Evolutionary conservation across 2,888 invertebrate species (phyloP).

Genomic region (Troides oblongomaculatus): DNA sequence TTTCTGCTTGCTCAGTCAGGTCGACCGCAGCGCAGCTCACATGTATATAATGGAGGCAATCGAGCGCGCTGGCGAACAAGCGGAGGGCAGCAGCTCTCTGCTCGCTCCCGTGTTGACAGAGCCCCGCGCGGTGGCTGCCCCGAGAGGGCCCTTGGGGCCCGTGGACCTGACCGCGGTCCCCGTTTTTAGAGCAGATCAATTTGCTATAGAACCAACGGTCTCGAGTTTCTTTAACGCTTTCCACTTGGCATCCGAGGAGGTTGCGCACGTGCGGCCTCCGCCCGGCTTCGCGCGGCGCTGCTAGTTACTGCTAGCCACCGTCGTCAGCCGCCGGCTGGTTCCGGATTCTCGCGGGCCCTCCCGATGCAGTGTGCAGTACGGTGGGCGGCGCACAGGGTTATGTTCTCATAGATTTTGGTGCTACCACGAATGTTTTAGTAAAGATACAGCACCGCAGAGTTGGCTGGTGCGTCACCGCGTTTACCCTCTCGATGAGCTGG

Average conservation of each 20-base stretch:
- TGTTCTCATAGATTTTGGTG: no score
- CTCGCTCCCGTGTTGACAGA: slow-evolving; percentile 25
- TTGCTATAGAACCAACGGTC: slow-evolving; percentile 1
- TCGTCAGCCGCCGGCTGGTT: no score
- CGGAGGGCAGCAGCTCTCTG: background rate
- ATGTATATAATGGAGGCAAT: slow-evolving; percentile 52
- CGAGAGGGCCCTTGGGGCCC: slow-evolving; percentile 6
- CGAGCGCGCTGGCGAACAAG: slow-evolving; percentile 34
- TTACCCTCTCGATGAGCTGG: no score
- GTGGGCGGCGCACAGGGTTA: no score
- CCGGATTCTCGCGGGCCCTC: no score
- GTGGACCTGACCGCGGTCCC: background rate
- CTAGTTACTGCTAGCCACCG: background rate
- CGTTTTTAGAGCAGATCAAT: no score
- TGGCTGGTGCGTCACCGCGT: no score
- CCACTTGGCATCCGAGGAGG: background rate
- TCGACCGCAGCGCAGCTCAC: slow-evolving; percentile 52
- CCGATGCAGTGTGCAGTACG: no score
- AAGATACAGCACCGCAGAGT: no score
- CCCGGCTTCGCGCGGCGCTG: slow-evolving; percentile 11
- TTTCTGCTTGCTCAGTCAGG: slow-evolving; percentile 45
- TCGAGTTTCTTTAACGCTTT: slow-evolving; percentile 7
- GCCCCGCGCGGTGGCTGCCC: slow-evolving; percentile 18
- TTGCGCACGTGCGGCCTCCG: slow-evolving; percentile 1
- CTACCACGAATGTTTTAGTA: no score